Evolutionary conservation across 2,113 vertebrate species (phyloP).

Genomic region (Myrmophylax atrothorax): DNA sequence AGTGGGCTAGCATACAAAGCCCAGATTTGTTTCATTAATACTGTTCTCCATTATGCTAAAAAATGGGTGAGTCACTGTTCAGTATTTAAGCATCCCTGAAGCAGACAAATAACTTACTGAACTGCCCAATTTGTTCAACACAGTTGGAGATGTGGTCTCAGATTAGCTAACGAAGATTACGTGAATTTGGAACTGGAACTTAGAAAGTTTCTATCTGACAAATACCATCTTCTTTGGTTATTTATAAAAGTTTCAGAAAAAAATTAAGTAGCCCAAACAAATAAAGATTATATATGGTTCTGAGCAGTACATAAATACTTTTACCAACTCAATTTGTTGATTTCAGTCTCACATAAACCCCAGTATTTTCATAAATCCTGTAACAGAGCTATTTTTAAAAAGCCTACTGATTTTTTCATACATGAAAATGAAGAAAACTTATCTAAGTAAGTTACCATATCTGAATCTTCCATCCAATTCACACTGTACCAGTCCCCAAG

Average conservation of each 20-base stretch:
- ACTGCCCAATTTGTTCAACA: not conserved
- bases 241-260: too few relatives aligned
- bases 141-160: not conserved
- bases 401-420: not conserved
- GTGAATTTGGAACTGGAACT: not conserved
- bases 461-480: conserved; percentile 99
- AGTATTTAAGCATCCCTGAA: not conserved
- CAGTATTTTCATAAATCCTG: not conserved
- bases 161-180: not conserved
- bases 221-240: too few relatives aligned
- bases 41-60: not conserved
- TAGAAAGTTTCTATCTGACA: not conserved
- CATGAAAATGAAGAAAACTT: not conserved
- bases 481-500: conserved; percentile 98
- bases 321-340: not conserved
- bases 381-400: not conserved
- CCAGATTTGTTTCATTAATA: not conserved
- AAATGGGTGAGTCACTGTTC: not conserved
- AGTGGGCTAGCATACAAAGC: not conserved
- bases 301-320: not conserved
- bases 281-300: not conserved
- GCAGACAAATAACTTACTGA: not conserved
- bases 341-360: not conserved
- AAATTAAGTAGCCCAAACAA: not conserved
- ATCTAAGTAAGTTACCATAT: conserved; percentile 76